These are phyloP conservation scores for Pectinophora gossypiella DNA, from an alignment of 1,140 invertebrate genomes.

Conservation along the genomic window DNA sequence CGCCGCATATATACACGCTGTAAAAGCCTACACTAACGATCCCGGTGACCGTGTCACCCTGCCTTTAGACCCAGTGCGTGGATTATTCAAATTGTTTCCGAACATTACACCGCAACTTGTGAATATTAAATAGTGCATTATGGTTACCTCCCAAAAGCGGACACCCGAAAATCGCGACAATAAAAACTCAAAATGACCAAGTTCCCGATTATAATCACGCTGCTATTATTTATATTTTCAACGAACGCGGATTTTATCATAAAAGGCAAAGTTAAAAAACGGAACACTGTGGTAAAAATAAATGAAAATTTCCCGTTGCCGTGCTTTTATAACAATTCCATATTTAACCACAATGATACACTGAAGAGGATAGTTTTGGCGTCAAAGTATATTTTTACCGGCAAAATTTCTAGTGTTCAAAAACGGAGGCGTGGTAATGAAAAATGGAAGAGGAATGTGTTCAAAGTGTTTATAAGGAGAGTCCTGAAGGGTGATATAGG, in stretches of 20 bases:
- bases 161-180: conserved; percentile 10
- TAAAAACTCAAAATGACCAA: conserved; percentile 43
- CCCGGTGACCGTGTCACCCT: too few species aligned
- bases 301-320: conserved; percentile 41
- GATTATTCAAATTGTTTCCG: too few species aligned
- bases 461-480: conserved; percentile 58
- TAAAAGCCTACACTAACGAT: too few species aligned
- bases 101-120: too few species aligned
- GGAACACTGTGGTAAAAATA: conserved; percentile 59
- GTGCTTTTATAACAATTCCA: conserved; percentile 50
- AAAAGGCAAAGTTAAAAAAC: conserved; percentile 60
- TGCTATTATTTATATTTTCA: conserved; percentile 23
- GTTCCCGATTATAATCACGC: conserved; percentile 15
- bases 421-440: conserved; percentile 33
- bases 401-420: conserved; percentile 60
- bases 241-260: conserved; percentile 41
- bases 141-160: conserved; percentile 13
- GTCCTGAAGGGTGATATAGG: conserved; percentile 60
- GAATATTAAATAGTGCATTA: too few species aligned
- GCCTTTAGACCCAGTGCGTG: too few species aligned
- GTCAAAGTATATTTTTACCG: conserved; percentile 66
- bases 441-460: conserved; percentile 41
- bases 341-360: conserved; percentile 58
- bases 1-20: too few species aligned
- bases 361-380: conserved; percentile 48